Evolutionary conservation across 2,888 invertebrate genomes (phyloP).

Genomic region (Drosophila atripex): DNA sequence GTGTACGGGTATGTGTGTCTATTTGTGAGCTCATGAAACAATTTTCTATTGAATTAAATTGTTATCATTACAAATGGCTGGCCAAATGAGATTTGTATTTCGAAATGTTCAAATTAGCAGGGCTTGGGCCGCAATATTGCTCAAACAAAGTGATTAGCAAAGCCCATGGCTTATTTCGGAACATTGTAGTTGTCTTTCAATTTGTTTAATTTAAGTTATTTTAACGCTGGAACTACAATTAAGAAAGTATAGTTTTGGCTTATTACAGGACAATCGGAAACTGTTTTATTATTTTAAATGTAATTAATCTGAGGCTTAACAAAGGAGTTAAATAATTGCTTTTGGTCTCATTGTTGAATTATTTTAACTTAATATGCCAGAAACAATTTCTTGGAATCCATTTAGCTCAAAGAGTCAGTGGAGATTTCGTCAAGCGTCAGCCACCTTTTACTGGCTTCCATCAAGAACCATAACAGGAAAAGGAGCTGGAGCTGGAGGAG

Average conservation of each 20-base stretch:
- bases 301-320: background rate
- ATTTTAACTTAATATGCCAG: too few species aligned
- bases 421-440: conserved; percentile 18
- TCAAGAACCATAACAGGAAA: background rate
- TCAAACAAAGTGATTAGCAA: conserved; percentile 18
- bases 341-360: too few species aligned
- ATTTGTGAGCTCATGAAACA: conserved; percentile 51
- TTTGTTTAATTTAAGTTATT: background rate
- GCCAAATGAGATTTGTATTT: conserved; percentile 55
- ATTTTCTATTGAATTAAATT: conserved; percentile 78
- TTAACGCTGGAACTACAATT: background rate
- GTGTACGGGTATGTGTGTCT: conserved; percentile 4
- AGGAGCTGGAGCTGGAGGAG: too few species aligned
- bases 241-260: background rate
- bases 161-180: background rate
- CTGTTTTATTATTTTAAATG: too few species aligned
- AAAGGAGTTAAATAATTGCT: background rate
- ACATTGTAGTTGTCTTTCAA: background rate
- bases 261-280: too few species aligned
- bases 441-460: conserved; percentile 16
- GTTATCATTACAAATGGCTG: conserved; percentile 75
- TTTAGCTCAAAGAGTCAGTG: background rate
- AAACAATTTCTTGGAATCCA: background rate
- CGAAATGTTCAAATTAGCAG: conserved; percentile 7
- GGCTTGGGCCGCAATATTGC: background rate